Evolutionary conservation across 64 coral and sea anemone genomes (phyloP), one percentile per base, ranked within the genome.

Genomic region (Pachyseris speciosa): DNA sequence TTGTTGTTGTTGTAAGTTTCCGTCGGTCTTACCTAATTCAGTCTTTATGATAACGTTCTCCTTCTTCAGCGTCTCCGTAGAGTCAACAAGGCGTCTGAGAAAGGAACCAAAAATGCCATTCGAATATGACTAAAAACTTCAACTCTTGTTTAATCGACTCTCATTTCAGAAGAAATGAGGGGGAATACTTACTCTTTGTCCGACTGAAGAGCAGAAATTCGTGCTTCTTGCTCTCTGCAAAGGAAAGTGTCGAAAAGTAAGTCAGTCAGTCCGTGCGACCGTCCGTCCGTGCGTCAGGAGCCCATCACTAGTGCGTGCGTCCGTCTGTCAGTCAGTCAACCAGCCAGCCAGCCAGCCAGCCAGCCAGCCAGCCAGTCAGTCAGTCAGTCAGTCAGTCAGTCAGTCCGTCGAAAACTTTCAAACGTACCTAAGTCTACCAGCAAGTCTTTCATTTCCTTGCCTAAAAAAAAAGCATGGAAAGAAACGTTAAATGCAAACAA

Each of bases 371-470:
- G n/a, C n/a, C n/a, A n/a, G n/a, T n/a, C n/a, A n/a, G n/a, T n/a
- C n/a, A n/a, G 11, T 6, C 75, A 55, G 10, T 52, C 25, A 16
- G 4, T 22, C 15, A 12, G 20, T 33, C 20, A 55, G 17, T n/a
- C 25, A 6, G 24, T 31, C 44, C 7, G n/a, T 24, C 15, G 22
- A 42, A 86, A 37, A 47, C n/a, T 51, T 36, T 73, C 17, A 4
- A 45, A 83, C 36, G 64, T 44, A 98, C 96, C 96, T 93, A 32
- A 98, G 51, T 86, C 95, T 98, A 13, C 53, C 44, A 13, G 96
- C 96, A 69, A 98, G 74, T 50, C 79, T 98, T 89, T 94, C 93
- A 44, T 98, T 98, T 9, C 96, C 96, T 72, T 98, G 67, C 83
- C 96, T 98, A 78, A 38, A 55, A 51, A 90, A 75, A 94, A 44